A percentile compares a stretch with the other conserved stretches of the same genome.
Conservation (phyloP, 2,797 vertebrate genomes). For the Coregonus ussuriensis region DNA sequence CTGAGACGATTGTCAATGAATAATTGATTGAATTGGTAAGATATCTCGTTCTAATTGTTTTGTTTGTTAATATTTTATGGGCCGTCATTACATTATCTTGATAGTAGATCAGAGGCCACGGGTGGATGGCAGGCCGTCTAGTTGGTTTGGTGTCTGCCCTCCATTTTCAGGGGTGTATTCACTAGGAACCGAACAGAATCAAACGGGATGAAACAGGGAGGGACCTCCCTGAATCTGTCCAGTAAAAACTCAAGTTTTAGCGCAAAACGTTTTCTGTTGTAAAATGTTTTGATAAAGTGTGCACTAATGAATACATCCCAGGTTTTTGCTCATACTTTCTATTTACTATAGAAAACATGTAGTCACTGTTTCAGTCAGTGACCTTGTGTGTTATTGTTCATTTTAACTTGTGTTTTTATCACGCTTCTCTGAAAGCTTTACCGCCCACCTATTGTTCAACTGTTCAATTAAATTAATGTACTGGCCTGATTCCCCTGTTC, state of each 20-base stretch:
- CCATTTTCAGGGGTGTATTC: no score
- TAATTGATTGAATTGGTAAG: conserved; percentile 79
- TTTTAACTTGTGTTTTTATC: no score
- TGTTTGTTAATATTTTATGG: conserved; percentile 79
- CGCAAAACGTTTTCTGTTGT: background rate
- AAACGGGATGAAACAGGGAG: no score
- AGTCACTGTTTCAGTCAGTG: background rate
- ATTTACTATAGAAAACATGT: background rate
- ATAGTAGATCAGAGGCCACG: conserved; percentile 58
- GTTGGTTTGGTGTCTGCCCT: background rate
- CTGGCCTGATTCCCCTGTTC: conserved; percentile 47
- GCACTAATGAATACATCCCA: background rate
- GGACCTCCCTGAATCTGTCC: no score
- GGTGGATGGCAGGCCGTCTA: background rate
- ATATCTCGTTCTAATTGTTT: conserved; percentile 77
- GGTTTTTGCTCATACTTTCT: background rate
- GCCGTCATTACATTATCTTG: conserved; percentile 66
- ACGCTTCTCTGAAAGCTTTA: no score
- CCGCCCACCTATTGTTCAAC: no score
- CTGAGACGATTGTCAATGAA: conserved; percentile 70
- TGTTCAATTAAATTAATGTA: conserved; percentile 42
- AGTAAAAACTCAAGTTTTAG: background rate
- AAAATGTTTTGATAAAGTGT: background rate
- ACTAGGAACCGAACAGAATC: no score
- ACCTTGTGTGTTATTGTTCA: no score